A percentile compares a stretch with the other conserved stretches of the same genome.
phyloP scores from a whole-genome alignment of 1,140 invertebrate species.

The Cotesia typhae region DNA sequence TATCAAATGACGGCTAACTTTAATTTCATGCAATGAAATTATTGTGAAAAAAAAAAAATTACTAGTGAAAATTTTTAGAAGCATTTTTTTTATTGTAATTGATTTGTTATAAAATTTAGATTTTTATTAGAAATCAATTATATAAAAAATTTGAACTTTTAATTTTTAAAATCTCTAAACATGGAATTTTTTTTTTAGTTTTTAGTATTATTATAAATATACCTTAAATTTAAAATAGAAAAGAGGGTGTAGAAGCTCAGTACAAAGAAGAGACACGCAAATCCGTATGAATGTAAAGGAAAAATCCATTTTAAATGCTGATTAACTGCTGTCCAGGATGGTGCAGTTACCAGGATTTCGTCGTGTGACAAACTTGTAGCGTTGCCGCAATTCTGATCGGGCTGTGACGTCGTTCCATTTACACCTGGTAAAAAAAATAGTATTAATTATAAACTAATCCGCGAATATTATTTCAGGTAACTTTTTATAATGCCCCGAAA shows the following conservation, averaged over 20 bases:
- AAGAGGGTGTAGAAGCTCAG: conserved; percentile 72
- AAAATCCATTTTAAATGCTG: conserved; percentile 67
- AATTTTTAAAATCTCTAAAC: too few relatives aligned
- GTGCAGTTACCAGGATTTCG: conserved; percentile 53
- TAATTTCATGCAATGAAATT: too few relatives aligned
- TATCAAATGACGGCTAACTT: too few relatives aligned
- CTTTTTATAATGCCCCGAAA: too few relatives aligned
- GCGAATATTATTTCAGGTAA: too few relatives aligned
- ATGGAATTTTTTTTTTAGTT: too few relatives aligned
- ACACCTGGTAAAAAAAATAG: conserved; percentile 39
- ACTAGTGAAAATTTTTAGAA: too few relatives aligned
- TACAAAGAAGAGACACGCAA: conserved; percentile 71
- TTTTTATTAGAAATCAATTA: too few relatives aligned
- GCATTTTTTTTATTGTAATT: too few relatives aligned
- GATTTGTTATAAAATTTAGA: too few relatives aligned
- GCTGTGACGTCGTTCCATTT: conserved; percentile 45
- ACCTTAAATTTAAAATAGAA: conserved; percentile 72
- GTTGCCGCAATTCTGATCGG: conserved; percentile 50
- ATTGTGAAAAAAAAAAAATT: too few relatives aligned
- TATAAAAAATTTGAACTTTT: too few relatives aligned
- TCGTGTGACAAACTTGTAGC: conserved; percentile 45
- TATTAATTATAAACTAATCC: background rate
- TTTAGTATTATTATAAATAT: conserved; percentile 11
- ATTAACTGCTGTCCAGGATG: conserved; percentile 55
- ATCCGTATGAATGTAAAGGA: conserved; percentile 69